These are phyloP conservation scores for Pristionchus entomophagus DNA, from an alignment of 2,888 invertebrate species.

Conservation along the genomic window DNA sequence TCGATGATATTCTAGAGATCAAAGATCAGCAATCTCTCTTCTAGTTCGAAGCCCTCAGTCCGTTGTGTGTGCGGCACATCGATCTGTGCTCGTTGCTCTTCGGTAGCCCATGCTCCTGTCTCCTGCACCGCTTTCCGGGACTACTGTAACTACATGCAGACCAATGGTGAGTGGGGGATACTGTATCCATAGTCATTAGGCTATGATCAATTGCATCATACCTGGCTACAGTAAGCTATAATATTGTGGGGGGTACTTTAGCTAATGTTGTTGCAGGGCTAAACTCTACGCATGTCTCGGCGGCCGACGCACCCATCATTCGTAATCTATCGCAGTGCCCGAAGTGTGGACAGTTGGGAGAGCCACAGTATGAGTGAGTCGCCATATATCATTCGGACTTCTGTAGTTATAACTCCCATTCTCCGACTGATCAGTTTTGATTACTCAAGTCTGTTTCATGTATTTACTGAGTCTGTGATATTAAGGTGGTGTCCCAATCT, in stretches of 20 bases:
- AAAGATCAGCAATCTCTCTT: neutral
- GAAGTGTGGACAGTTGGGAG: neutral
- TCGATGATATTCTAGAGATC: neutral
- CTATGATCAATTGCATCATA: neutral
- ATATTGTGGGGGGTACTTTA: neutral
- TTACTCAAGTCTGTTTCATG: too few species aligned
- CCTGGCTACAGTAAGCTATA: neutral
- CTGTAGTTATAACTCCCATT: too few species aligned
- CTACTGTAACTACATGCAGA: conserved; percentile 30
- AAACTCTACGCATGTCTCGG: neutral
- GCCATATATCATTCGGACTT: too few species aligned
- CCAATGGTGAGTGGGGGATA: neutral
- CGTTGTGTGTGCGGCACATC: conserved; percentile 23
- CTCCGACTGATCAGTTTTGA: too few species aligned
- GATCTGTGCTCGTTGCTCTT: conserved; percentile 10
- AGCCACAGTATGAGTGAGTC: neutral
- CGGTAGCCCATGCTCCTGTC: neutral
- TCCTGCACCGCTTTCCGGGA: conserved; percentile 8
- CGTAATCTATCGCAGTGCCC: conserved; percentile 6
- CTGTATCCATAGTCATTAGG: neutral
- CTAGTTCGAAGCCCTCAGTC: neutral
- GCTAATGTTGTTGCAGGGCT: neutral
- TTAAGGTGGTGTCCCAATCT: conserved; percentile 28
- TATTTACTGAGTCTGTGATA: too few species aligned
- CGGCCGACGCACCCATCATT: conserved; percentile 5